These are phyloP conservation scores for Biston betularia DNA, from an alignment of 2,888 invertebrate species.

Conservation along the genomic window DNA sequence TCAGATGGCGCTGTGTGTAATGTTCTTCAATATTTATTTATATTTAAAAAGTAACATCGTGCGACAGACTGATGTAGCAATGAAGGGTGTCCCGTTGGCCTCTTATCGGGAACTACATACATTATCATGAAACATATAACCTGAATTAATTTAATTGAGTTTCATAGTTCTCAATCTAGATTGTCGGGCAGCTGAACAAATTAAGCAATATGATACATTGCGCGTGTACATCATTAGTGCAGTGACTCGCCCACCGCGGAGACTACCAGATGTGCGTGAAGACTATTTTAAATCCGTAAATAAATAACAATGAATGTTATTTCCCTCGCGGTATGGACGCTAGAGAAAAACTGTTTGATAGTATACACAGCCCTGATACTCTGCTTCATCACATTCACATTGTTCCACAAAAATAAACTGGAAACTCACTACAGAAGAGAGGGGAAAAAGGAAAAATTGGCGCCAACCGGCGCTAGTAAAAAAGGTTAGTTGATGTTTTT, in stretches of 20 bases:
- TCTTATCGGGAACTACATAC: not conserved
- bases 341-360: conserved; percentile 78
- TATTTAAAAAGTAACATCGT: no score
- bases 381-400: conserved; percentile 72
- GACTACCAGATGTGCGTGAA: not conserved
- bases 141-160: not conserved
- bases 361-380: conserved; percentile 72
- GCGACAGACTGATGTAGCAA: not conserved
- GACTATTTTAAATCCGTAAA: conserved; percentile 27
- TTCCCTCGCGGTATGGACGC: conserved; percentile 72
- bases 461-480: conserved; percentile 56
- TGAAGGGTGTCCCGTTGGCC: not conserved
- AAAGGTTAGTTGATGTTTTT: conserved; percentile 65
- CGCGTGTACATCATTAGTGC: conserved; percentile 37
- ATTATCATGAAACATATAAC: not conserved
- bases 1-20: no score
- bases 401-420: conserved; percentile 74
- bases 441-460: conserved; percentile 62
- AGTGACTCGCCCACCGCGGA: conserved; percentile 34
- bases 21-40: no score
- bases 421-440: conserved; percentile 62
- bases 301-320: conserved; percentile 71
- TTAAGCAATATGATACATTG: not conserved
- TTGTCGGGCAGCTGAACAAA: not conserved
- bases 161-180: not conserved